A percentile compares a stretch with the other conserved stretches of the same genome.
These are phyloP conservation scores for Trichomycterus rosablanca DNA, from an alignment of 2,113 vertebrate genomes.

Conservation along the genomic window DNA sequence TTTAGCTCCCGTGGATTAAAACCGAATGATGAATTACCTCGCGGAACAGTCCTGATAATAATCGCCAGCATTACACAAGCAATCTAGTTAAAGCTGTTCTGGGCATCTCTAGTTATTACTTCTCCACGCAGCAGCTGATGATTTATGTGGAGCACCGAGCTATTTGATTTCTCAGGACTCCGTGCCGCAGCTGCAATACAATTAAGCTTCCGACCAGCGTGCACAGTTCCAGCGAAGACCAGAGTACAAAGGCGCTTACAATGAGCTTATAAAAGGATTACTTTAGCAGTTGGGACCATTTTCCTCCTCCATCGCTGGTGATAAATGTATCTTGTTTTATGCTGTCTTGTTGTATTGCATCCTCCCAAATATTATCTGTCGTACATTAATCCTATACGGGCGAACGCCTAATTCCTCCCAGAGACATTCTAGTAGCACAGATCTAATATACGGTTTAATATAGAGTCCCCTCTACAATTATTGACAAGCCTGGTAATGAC, in stretches of 20 bases:
- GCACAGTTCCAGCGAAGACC: conserved; percentile 66
- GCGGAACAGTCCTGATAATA: conserved; percentile 53
- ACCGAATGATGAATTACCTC: conserved; percentile 55
- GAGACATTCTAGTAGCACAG: no score
- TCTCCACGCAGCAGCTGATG: conserved; percentile 62
- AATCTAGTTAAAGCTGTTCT: conserved; percentile 58
- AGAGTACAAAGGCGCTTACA: conserved; percentile 55
- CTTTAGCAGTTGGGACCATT: conserved; percentile 58
- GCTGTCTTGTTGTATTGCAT: no score
- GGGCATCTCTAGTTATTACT: conserved; percentile 61
- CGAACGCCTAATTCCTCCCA: no score
- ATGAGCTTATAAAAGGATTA: conserved; percentile 65
- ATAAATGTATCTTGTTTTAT: conserved; percentile 51
- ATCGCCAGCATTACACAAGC: conserved; percentile 52
- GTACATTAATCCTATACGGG: no score
- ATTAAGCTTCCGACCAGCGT: conserved; percentile 60
- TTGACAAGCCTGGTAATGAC: no score
- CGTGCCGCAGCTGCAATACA: conserved; percentile 57
- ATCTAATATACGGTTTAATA: no score
- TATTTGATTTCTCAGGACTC: conserved; percentile 68
- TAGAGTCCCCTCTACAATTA: no score
- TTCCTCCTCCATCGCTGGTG: conserved; percentile 44
- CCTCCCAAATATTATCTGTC: no score
- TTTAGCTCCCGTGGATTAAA: conserved; percentile 25
- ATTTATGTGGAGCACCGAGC: conserved; percentile 61